Percentiles rank a stretch among this genome's conserved stretches.
Evolutionary conservation across 2,113 vertebrate species (phyloP).

Genomic region (Vanacampus margaritifer): DNA sequence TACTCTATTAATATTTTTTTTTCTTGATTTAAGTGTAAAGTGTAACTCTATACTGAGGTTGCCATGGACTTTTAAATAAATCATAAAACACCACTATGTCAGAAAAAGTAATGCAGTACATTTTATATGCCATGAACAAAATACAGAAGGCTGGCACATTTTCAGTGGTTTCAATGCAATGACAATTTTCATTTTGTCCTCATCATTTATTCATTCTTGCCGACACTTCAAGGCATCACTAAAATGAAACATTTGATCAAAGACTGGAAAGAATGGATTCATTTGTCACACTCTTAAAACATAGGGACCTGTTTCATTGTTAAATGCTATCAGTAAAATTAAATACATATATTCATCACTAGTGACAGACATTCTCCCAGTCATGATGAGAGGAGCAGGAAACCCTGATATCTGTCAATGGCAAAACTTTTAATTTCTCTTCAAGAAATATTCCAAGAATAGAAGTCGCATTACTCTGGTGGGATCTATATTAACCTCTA

Average conservation of each 20-base stretch:
- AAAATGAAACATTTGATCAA: not conserved
- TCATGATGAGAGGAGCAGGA: not conserved
- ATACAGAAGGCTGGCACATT: not conserved
- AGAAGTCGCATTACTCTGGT: not conserved
- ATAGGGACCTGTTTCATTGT: not conserved
- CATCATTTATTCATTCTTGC: not conserved
- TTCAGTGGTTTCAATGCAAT: not conserved
- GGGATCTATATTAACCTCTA: not conserved
- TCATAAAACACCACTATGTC: not conserved
- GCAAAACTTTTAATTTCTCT: not conserved
- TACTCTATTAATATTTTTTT: not conserved
- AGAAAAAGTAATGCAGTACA: not conserved
- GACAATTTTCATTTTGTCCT: not conserved
- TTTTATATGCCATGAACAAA: not conserved
- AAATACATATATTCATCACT: not conserved
- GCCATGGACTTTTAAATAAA: not conserved
- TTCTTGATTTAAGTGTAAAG: not conserved
- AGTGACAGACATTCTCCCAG: not conserved
- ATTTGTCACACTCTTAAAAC: not conserved
- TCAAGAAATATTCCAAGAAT: not conserved
- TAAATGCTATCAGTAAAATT: not conserved
- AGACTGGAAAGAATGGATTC: not conserved
- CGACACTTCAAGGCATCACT: not conserved
- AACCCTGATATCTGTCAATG: not conserved
- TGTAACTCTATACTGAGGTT: not conserved